phyloP scores from a whole-genome alignment of 2,113 vertebrate genomes.

The Delphinus delphis region DNA sequence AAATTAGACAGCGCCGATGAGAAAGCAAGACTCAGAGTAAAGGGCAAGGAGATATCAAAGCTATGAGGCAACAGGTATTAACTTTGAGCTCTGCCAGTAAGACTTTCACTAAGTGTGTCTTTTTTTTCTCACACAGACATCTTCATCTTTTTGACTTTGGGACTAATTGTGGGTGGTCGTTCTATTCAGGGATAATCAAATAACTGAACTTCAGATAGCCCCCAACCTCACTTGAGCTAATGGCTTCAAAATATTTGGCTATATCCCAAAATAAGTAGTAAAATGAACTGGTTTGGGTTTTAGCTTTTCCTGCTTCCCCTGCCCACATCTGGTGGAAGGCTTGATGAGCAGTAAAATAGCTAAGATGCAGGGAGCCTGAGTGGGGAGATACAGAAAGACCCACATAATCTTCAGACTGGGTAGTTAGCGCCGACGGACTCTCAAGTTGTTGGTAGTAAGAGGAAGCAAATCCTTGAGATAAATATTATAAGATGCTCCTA shows the following conservation, averaged over 20 bases:
- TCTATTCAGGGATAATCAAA: background rate
- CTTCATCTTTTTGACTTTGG: background rate
- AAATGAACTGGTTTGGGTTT: background rate
- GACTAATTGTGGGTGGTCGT: background rate
- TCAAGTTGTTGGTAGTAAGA: background rate
- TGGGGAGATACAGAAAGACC: background rate
- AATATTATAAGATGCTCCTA: background rate
- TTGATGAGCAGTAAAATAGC: background rate
- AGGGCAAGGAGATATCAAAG: background rate
- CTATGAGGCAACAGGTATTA: background rate
- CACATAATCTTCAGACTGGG: background rate
- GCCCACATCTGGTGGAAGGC: background rate
- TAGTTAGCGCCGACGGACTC: background rate
- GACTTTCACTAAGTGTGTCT: background rate
- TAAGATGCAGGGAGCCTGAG: background rate
- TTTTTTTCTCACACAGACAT: background rate
- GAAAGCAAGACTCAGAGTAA: background rate
- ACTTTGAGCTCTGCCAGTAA: background rate
- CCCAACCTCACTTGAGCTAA: background rate
- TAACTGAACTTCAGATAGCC: background rate
- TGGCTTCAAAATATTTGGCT: conserved; percentile 24
- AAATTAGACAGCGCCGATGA: background rate
- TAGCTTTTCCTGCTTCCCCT: background rate
- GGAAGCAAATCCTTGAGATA: background rate
- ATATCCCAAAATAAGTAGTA: background rate